Conservation (phyloP, 2,797 vertebrate genomes). For the Enteromius paludinosus region DNA sequence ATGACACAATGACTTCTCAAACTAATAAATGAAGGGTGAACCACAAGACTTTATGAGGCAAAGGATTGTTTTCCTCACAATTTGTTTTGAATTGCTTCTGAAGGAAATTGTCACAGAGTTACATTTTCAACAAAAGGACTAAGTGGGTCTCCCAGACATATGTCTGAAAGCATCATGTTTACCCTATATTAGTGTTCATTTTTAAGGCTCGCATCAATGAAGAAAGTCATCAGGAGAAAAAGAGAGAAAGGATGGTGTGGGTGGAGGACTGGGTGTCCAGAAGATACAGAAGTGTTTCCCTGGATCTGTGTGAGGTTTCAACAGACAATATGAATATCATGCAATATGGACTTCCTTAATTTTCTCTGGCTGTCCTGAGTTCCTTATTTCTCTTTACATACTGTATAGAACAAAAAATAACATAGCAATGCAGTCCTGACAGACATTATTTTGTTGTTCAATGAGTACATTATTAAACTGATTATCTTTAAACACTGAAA, state of each 20-base stretch:
- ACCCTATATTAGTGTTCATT: background rate
- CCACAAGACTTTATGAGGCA: background rate
- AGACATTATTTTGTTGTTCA: background rate
- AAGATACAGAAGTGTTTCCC: background rate
- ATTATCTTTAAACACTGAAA: background rate
- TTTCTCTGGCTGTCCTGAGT: background rate
- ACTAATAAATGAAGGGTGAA: conserved; percentile 11
- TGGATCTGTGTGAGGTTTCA: background rate
- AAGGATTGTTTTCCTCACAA: background rate
- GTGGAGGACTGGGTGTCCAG: too few species aligned
- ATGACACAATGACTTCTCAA: conserved; percentile 14
- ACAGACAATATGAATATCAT: background rate
- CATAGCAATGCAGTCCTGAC: background rate
- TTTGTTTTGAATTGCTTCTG: background rate
- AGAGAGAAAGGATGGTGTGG: background rate
- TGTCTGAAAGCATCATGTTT: background rate
- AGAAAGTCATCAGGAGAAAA: background rate
- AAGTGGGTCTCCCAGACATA: background rate
- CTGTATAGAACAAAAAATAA: background rate
- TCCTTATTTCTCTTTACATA: background rate
- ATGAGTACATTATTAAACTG: background rate
- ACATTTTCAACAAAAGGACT: background rate
- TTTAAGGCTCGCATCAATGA: background rate
- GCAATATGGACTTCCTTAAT: conserved; percentile 11
- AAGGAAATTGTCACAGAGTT: background rate